Conservation (phyloP, 53 echinoderm and acorn worm genomes). For the Echinometra lucunter region DNA sequence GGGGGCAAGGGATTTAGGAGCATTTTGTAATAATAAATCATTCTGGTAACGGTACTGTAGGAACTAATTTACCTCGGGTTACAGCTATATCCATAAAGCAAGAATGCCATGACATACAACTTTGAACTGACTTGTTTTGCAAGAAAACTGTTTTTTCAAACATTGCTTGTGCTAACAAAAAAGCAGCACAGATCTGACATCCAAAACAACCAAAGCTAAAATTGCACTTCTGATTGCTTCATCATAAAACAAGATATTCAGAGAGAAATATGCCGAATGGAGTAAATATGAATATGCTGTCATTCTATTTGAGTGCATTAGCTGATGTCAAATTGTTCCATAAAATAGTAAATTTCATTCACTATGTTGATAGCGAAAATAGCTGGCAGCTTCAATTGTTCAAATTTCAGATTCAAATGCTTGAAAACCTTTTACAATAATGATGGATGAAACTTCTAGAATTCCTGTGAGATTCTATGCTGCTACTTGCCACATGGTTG, state of each 20-base stretch:
- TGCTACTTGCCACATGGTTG: neutral
- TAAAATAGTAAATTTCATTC: neutral
- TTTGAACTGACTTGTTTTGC: neutral
- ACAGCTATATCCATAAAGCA: neutral
- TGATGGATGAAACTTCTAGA: neutral
- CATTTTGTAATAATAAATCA: neutral
- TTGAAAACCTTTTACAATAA: neutral
- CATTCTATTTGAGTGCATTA: too few relatives aligned
- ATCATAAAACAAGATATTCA: neutral
- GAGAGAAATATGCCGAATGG: neutral
- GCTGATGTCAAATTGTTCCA: too few relatives aligned
- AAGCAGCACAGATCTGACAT: neutral
- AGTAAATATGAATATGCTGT: neutral
- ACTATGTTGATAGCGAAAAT: neutral
- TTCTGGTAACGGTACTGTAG: neutral
- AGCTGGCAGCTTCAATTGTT: neutral
- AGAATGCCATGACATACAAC: neutral
- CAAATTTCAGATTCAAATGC: neutral
- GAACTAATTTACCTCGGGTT: neutral
- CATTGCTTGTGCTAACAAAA: neutral
- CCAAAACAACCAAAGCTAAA: neutral
- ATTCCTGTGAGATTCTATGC: neutral
- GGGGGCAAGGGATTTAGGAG: neutral
- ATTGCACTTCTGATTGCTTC: neutral
- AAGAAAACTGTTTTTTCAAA: neutral